Evolutionary conservation across 1,140 invertebrate genomes (phyloP).

Genomic region (Andricus grossulariae): DNA sequence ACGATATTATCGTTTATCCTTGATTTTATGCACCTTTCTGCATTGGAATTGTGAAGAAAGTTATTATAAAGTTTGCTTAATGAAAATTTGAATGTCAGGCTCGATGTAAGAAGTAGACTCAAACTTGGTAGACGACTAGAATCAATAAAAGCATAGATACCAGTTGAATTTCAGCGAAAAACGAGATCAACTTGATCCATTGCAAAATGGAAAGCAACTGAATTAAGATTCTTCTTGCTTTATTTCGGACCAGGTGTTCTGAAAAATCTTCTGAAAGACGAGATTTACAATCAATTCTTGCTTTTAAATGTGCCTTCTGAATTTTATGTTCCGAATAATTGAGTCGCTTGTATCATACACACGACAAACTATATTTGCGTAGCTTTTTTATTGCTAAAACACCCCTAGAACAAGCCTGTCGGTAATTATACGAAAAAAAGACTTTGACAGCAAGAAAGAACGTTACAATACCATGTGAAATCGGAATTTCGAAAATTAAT

Average conservation of each 20-base stretch:
- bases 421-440: not conserved
- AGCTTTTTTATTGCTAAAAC: constrained; percentile 9
- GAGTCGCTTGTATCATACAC: not conserved
- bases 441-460: not conserved
- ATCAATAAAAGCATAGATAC: constrained; percentile 7
- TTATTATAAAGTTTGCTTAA: constrained; percentile 30
- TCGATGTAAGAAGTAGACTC: not conserved
- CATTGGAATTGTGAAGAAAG: constrained; percentile 21
- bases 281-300: constrained; percentile 27
- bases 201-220: no score
- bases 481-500: not conserved
- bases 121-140: not conserved
- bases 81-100: constrained; percentile 1
- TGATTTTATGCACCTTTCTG: no score
- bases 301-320: no score
- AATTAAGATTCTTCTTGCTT: no score
- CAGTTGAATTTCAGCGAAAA: constrained; percentile 26
- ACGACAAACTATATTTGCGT: not conserved
- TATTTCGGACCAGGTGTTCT: no score
- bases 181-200: not conserved
- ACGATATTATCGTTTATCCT: no score
- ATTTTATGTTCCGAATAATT: not conserved
- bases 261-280: constrained; percentile 3
- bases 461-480: no score
- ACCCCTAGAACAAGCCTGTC: constrained; percentile 4